These are phyloP conservation scores for Podarcis lilfordi DNA, from an alignment of 2,797 vertebrate genomes.

Conservation along the genomic window DNA sequence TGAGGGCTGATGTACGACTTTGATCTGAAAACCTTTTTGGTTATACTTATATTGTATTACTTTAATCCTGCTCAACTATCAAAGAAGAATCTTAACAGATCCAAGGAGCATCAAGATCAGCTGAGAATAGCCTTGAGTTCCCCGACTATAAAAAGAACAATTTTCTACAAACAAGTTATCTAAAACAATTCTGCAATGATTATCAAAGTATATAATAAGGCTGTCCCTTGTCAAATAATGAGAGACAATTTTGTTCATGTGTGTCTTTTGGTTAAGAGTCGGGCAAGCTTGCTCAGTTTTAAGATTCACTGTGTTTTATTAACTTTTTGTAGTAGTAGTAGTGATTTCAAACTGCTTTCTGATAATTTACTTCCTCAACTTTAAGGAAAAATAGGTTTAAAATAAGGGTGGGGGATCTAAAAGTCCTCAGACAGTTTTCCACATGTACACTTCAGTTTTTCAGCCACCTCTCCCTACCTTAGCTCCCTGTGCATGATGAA, in stretches of 20 bases:
- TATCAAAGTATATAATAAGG: not conserved
- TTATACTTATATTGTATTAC: constrained; percentile 4
- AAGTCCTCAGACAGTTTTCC: not conserved
- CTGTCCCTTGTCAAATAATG: not conserved
- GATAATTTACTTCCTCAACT: not conserved
- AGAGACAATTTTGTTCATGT: not conserved
- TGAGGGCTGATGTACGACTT: not conserved
- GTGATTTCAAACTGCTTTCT: not conserved
- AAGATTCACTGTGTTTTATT: not conserved
- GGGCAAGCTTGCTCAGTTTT: not conserved
- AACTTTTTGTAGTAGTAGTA: too few species aligned
- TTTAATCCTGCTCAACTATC: constrained; percentile 21
- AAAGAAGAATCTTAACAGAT: not conserved
- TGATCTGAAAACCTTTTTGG: constrained; percentile 1
- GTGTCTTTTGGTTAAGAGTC: not conserved
- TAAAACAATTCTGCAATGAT: not conserved
- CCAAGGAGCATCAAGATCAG: not conserved
- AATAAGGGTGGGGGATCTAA: not conserved
- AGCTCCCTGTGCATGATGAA: not conserved
- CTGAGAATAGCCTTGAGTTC: not conserved
- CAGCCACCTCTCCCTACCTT: not conserved
- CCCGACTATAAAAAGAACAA: not conserved
- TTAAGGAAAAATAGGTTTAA: not conserved
- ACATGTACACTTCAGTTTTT: not conserved
- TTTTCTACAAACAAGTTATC: not conserved